Percentiles rank a stretch among this genome's conserved stretches.
phyloP scores from a whole-genome alignment of 2,888 invertebrate genomes.

The Epistrophe grossulariae region DNA sequence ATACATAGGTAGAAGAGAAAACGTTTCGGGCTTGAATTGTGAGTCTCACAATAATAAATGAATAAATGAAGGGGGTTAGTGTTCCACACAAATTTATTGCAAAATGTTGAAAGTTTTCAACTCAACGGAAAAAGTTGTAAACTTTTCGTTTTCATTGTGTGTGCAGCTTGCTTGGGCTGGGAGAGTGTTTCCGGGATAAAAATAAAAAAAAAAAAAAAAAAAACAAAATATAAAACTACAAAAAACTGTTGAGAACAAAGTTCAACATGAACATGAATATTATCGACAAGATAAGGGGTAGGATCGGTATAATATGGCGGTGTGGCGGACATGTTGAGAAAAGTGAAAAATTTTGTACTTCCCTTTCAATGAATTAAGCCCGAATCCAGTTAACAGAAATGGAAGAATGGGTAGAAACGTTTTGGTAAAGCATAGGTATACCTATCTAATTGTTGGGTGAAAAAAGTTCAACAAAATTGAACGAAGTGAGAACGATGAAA shows the following conservation, averaged over 20 bases:
- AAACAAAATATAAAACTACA: neutral
- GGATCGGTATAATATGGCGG: neutral
- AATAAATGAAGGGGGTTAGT: constrained; percentile 40
- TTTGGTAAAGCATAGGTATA: too few relatives aligned
- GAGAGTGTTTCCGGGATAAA: constrained; percentile 4
- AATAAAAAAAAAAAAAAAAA: constrained; percentile 2
- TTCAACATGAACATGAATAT: constrained; percentile 58
- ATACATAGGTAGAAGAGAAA: neutral
- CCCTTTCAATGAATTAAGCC: constrained; percentile 7
- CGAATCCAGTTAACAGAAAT: constrained; percentile 7
- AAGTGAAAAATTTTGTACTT: constrained; percentile 6
- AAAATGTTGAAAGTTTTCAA: constrained; percentile 63
- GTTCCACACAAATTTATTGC: constrained; percentile 67
- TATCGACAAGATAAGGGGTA: constrained; percentile 44
- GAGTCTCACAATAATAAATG: constrained; percentile 34
- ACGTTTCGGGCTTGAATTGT: constrained; percentile 39
- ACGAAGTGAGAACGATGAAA: neutral
- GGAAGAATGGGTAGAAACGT: neutral
- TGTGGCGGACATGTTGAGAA: neutral
- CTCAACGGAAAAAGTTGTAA: constrained; percentile 64
- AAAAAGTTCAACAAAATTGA: constrained; percentile 18
- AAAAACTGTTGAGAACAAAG: constrained; percentile 52
- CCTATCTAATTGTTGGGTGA: neutral
- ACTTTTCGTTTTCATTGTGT: constrained; percentile 54
- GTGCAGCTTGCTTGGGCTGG: neutral